These are phyloP conservation scores for Danaus melanippus DNA, from an alignment of 1,140 invertebrate species.

Conservation along the genomic window DNA sequence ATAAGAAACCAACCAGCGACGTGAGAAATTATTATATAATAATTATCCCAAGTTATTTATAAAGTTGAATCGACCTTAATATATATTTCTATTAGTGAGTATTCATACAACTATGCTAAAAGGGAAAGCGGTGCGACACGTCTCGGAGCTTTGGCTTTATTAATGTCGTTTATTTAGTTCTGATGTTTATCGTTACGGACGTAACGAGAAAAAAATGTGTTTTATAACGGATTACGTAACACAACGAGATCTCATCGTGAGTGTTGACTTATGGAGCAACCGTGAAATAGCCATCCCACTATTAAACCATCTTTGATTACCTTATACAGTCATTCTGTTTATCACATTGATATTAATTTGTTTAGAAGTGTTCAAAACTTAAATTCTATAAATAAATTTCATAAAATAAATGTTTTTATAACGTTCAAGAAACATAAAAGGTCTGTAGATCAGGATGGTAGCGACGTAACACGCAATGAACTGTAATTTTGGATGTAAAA, in stretches of 20 bases:
- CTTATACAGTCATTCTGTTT: too few species aligned
- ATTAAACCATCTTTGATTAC: too few species aligned
- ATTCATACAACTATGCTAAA: slow-evolving; percentile 28
- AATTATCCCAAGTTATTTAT: too few species aligned
- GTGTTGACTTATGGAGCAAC: too few species aligned
- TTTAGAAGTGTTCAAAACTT: slow-evolving; percentile 1
- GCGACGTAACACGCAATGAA: slow-evolving; percentile 8
- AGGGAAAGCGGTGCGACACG: slow-evolving; percentile 26
- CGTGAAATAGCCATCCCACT: too few species aligned
- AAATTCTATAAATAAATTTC: slow-evolving; percentile 1
- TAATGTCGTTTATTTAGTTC: slow-evolving; percentile 6
- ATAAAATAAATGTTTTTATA: background rate
- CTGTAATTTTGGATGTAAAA: slow-evolving; percentile 12
- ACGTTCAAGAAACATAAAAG: too few species aligned
- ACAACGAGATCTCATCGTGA: too few species aligned
- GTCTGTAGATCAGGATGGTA: too few species aligned
- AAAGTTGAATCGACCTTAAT: too few species aligned
- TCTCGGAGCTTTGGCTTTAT: slow-evolving; percentile 4
- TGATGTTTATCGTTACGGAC: slow-evolving; percentile 5
- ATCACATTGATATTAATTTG: background rate
- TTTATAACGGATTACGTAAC: too few species aligned
- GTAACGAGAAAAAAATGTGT: background rate
- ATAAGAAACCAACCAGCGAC: too few species aligned
- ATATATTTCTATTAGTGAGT: background rate
- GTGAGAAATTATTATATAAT: too few species aligned